Percentiles rank a stretch among this genome's conserved stretches.
phyloP scores from a whole-genome alignment of 1,140 invertebrate genomes.

The Triops cancriformis region DNA sequence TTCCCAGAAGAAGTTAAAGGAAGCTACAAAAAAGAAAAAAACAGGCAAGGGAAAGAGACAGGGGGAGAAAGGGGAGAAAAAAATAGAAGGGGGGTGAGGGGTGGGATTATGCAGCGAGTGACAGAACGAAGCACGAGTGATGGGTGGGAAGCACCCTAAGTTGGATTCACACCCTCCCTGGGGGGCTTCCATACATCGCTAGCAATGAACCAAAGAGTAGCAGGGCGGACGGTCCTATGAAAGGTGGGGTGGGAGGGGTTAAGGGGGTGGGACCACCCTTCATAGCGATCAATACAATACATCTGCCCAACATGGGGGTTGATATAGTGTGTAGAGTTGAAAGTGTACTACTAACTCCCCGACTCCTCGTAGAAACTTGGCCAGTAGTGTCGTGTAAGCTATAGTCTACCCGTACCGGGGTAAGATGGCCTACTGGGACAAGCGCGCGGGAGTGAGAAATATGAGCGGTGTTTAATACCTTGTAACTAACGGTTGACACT shows the following conservation, averaged over 20 bases:
- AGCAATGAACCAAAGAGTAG: background rate
- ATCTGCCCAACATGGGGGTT: conserved; percentile 3
- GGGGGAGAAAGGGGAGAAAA: background rate
- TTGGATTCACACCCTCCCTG: background rate
- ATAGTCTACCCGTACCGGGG: too few species aligned
- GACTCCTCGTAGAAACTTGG: background rate
- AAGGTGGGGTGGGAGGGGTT: too few species aligned
- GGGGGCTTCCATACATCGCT: background rate
- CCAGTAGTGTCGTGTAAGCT: too few species aligned
- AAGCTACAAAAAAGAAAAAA: too few species aligned
- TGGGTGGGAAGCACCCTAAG: background rate
- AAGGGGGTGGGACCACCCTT: background rate
- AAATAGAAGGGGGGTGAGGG: background rate
- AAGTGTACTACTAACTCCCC: background rate
- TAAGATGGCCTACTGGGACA: too few species aligned
- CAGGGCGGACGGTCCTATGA: too few species aligned
- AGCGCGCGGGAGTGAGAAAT: too few species aligned
- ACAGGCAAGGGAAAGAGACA: too few species aligned
- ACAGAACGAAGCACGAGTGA: background rate
- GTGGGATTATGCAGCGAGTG: background rate
- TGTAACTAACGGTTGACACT: too few species aligned
- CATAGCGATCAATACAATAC: conserved; percentile 10
- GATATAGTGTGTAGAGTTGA: background rate
- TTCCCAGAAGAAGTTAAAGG: too few species aligned
- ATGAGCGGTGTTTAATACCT: too few species aligned